Conservation (phyloP, 2,888 invertebrate genomes). For the Ethmia dodecea region DNA sequence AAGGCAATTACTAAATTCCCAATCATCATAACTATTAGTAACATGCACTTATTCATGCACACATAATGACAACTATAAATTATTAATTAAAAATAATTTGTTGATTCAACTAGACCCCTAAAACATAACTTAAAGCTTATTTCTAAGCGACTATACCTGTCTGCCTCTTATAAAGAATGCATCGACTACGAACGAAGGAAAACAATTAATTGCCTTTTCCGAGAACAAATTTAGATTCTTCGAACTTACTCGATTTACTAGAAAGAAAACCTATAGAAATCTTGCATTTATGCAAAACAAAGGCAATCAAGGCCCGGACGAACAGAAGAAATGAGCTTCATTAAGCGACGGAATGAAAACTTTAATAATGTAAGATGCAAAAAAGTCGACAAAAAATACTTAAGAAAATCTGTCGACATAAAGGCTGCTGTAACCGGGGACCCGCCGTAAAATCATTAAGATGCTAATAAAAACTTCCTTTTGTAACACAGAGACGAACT, state of each 20-base stretch:
- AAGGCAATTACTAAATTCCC: too few relatives aligned
- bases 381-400: constrained; percentile 76
- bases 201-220: constrained; percentile 56
- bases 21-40: too few relatives aligned
- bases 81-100: too few relatives aligned
- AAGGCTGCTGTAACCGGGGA: constrained; percentile 77
- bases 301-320: constrained; percentile 74
- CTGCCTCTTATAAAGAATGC: constrained; percentile 18
- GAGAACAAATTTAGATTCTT: constrained; percentile 60
- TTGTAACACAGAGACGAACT: constrained; percentile 72
- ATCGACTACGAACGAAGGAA: constrained; percentile 28
- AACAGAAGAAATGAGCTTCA: constrained; percentile 78
- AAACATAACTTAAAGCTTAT: too few relatives aligned
- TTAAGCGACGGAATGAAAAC: constrained; percentile 77
- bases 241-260: constrained; percentile 64
- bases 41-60: too few relatives aligned
- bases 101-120: too few relatives aligned
- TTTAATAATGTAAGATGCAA: constrained; percentile 78
- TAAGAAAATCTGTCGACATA: constrained; percentile 79
- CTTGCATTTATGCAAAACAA: constrained; percentile 78
- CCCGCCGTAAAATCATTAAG: constrained; percentile 79
- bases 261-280: constrained; percentile 73
- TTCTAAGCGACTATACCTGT: constrained; percentile 11
- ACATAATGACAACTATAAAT: too few relatives aligned
- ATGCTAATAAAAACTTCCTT: constrained; percentile 79